Evolutionary conservation across 2,797 vertebrate genomes (phyloP).

Genomic region (Dendrocincla fuliginosa): DNA sequence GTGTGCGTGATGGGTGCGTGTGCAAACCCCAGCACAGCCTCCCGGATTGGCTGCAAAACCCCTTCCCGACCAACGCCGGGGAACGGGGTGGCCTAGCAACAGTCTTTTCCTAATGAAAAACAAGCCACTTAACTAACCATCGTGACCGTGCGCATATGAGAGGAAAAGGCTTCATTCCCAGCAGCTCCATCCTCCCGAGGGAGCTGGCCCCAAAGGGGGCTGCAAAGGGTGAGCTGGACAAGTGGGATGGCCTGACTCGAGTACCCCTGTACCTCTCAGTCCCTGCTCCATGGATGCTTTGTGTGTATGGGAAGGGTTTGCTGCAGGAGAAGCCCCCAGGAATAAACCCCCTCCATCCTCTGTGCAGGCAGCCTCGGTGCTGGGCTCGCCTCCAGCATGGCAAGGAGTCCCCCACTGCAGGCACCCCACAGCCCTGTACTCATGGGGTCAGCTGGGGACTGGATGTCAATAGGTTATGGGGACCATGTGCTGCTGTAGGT

Average conservation of each 20-base stretch:
- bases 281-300: fast-evolving
- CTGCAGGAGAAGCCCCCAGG: background rate
- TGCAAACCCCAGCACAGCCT: background rate
- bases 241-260: fast-evolving
- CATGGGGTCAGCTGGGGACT: background rate
- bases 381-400: background rate
- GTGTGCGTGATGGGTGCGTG: background rate
- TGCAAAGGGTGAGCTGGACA: background rate
- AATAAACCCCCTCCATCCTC: background rate
- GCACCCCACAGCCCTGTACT: background rate
- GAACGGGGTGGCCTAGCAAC: constrained; percentile 67
- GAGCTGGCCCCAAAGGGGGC: background rate
- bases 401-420: fast-evolving
- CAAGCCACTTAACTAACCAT: constrained; percentile 52
- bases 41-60: constrained; percentile 40
- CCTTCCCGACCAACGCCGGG: background rate
- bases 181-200: background rate
- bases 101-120: constrained; percentile 64
- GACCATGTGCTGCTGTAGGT: background rate
- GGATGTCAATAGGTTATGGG: background rate
- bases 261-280: fast-evolving
- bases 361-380: background rate
- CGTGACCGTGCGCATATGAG: background rate
- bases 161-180: background rate
- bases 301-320: background rate